Base-by-base conservation (phyloP, 2,888 invertebrate genomes). In the Netelia inedita region DNA sequence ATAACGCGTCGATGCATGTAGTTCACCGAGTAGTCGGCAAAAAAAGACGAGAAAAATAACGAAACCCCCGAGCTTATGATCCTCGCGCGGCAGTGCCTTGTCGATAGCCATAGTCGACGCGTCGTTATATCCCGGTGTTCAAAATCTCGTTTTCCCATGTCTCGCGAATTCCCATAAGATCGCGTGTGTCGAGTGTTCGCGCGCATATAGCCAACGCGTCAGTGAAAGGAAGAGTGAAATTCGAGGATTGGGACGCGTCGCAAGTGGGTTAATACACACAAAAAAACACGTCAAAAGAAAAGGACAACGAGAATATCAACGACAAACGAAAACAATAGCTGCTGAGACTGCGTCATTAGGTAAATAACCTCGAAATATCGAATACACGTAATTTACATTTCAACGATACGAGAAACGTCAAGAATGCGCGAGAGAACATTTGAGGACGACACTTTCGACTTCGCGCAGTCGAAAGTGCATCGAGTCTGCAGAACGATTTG, bases 211-310 rank as follows among this genome's bases (percentile, higher is more conserved):
- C 73, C 23, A 41, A 75, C 28, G 63, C 79, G 61, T 35, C 35
- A 75, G 79, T 83, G 83, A 83, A 79, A 83, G 79, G 69, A 69
- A 79, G 71, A 83, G 83, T 79, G 83, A 46, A 79, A 55, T 55
- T 11, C 69, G 41, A 46, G n/a, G 10, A 50, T 23, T 50, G 28
- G 35, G 35, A 35, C 35, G 35, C 35, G 11, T 57, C 5, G 50
- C 61, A 61, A 72, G 72, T 76, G 72, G 71, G 72, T 72, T 72
- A 72, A 55, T 61, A 46, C 14, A 57, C 53, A 82, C 35, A 57
- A 6, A 72, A 59, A 73, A 73, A 19, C 11, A n/a, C 66, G 21
- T 28, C 57, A 14, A 71, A 71, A 57, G 21, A 16, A 46, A 5
- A 8, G 35, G 9, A 61, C 11, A 61, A n/a, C 35, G 23, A 28